phyloP scores from a whole-genome alignment of 2,113 vertebrate genomes.

The Caranx melampygus region DNA sequence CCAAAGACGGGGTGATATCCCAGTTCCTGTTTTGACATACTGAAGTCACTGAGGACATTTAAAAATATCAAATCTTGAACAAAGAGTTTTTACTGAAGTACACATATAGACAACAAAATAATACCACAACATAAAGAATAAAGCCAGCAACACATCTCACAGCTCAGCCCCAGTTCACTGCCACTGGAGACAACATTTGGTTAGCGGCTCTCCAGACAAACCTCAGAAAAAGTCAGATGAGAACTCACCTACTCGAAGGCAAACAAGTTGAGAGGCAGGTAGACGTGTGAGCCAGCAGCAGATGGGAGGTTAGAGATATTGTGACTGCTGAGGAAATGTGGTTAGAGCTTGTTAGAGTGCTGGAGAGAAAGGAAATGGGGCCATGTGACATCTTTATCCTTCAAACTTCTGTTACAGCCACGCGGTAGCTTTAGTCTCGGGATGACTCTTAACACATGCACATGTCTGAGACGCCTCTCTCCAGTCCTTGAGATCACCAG shows the following conservation, averaged over 20 bases:
- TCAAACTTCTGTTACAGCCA: slow-evolving; percentile 34
- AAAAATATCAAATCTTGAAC: not conserved
- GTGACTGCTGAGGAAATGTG: slow-evolving; percentile 45
- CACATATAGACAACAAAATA: not conserved
- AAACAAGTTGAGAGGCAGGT: not conserved
- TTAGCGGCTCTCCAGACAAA: not conserved
- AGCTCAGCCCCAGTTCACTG: fast-evolving
- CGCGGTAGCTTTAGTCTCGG: not conserved
- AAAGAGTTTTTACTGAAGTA: not conserved
- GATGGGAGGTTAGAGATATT: slow-evolving; percentile 25
- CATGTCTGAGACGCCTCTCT: not conserved
- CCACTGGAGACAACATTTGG: not conserved
- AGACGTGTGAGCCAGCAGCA: slow-evolving; percentile 13
- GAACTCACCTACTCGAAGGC: slow-evolving; percentile 60
- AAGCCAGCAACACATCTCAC: not conserved
- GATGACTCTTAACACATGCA: not conserved
- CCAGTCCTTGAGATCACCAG: not conserved
- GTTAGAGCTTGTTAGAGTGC: not conserved
- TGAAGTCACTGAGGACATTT: not conserved
- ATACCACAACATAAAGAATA: too few species aligned
- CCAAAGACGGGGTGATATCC: not conserved
- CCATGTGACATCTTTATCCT: slow-evolving; percentile 57
- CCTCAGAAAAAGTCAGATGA: not conserved
- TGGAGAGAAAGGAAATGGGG: slow-evolving; percentile 47
- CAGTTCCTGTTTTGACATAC: not conserved